Conservation (phyloP, 1,140 invertebrate genomes). For the Thrips palmi region DNA sequence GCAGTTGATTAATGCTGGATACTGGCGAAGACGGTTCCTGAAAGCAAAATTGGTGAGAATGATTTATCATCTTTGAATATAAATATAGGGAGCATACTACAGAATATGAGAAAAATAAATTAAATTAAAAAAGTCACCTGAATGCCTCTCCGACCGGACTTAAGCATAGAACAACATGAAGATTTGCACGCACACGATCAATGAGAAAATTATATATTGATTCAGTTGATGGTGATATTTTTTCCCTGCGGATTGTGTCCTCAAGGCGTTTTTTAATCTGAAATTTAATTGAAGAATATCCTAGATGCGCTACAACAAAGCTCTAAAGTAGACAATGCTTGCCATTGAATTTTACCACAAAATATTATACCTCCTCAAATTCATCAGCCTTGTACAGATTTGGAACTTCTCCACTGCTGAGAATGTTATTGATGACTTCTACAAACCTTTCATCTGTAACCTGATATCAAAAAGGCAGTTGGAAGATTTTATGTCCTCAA, state of each 20-base stretch:
- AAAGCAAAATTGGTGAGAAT: slow-evolving; percentile 22
- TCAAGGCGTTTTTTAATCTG: slow-evolving; percentile 49
- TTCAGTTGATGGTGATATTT: slow-evolving; percentile 42
- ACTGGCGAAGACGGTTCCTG: slow-evolving; percentile 62
- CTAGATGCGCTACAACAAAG: too few relatives aligned
- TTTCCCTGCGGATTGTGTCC: slow-evolving; percentile 41
- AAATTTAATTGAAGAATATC: too few relatives aligned
- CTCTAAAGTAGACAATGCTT: slow-evolving; percentile 3
- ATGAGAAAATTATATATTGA: slow-evolving; percentile 54
- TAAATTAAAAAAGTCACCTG: slow-evolving; percentile 20
- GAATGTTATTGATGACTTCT: slow-evolving; percentile 74
- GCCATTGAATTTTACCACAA: slow-evolving; percentile 9
- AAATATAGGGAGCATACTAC: background rate
- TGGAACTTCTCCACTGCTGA: slow-evolving; percentile 66
- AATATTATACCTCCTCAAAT: slow-evolving; percentile 50
- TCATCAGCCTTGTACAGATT: slow-evolving; percentile 70
- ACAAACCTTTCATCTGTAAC: slow-evolving; percentile 63
- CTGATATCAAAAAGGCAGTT: slow-evolving; percentile 17
- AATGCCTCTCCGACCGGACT: slow-evolving; percentile 61
- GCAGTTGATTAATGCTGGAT: slow-evolving; percentile 65
- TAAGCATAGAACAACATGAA: slow-evolving; percentile 70
- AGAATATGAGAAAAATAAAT: background rate
- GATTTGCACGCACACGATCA: slow-evolving; percentile 49
- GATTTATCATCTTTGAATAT: background rate
- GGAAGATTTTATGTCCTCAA: slow-evolving; percentile 2